Evolutionary conservation across 2,888 invertebrate genomes (phyloP).

Genomic region (Copidosoma aretas): DNA sequence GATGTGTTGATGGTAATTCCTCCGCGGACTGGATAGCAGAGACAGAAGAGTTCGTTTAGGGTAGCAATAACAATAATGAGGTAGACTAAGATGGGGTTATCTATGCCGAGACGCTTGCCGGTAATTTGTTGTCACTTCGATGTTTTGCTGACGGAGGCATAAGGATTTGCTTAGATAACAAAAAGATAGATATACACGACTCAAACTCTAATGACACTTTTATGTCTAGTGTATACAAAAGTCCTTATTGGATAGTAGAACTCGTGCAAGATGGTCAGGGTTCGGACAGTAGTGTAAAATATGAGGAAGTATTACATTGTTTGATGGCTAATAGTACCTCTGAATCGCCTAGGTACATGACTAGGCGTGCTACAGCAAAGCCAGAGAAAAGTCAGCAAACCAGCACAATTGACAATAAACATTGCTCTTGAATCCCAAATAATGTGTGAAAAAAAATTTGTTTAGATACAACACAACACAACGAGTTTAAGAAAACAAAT

Average conservation of each 20-base stretch:
- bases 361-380: too few relatives aligned
- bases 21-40: conserved; percentile 42
- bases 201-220: conserved; percentile 14
- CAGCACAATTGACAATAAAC: not conserved
- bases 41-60: conserved; percentile 36
- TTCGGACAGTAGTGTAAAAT: not conserved
- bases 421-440: not conserved
- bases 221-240: conserved; percentile 21
- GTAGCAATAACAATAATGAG: conserved; percentile 29
- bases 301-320: conserved; percentile 12
- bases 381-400: not conserved
- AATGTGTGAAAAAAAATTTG: not conserved
- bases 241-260: conserved; percentile 4
- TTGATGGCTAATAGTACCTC: too few relatives aligned
- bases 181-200: conserved; percentile 12
- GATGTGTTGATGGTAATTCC: conserved; percentile 42
- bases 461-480: conserved; percentile 6
- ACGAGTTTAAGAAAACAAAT: conserved; percentile 27
- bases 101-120: conserved; percentile 33
- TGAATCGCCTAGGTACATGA: too few relatives aligned
- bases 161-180: conserved; percentile 41
- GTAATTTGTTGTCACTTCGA: too few relatives aligned
- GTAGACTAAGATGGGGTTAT: conserved; percentile 41
- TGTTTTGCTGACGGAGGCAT: conserved; percentile 35
- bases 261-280: conserved; percentile 1